Base-by-base conservation (phyloP, 2,113 vertebrate genomes). In the Hippoglossus stenolepis region DNA sequence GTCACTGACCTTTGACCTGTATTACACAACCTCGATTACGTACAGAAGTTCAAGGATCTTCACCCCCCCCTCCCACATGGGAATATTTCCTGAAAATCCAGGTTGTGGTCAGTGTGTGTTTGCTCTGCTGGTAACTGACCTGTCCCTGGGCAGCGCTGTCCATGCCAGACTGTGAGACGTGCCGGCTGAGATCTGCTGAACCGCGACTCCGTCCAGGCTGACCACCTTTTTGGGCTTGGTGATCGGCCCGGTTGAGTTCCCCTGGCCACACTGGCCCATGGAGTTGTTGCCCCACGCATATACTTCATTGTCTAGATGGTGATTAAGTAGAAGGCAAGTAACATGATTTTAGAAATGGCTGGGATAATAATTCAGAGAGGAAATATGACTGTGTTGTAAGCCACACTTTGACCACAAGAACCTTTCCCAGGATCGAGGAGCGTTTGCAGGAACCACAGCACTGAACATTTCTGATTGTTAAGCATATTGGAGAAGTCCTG, bases 261-360 rank as follows among this genome's bases (percentile, higher is more conserved):
- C 98, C 91, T 99, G 98, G 17, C 98, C 98, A 80, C 98, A 99
- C 64, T 99, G 98, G 0, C 98, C 98, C 98, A 99, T 99, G 56
- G 98, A 98, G 90, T 99, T 99, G 92, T 99, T 99, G 43, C 98
- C 98, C 98, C 98, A 99, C 0, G 98, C 97, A 64, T 98, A 99
- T 23, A 99, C 98, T 91, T 99, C 98, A 65, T 99, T 99, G 90
- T 99, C 98, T 99, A 45, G 4, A 62, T 24, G 26, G n/a, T 54
- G 53, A 54, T 54, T 9, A 9, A 54, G n/a, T 38, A 38, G 9
- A 38, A 17, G 15, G 12, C 45, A 47, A 31, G 31, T 31, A 7
- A 47, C 45, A 5, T 17, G 45, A 47, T 17, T 47, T 47, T 47
- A 47, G 45, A 47, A 47, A 17, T 3, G 13, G 45, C 13, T 17